Percentiles rank a stretch among this genome's conserved stretches.
These are phyloP conservation scores for Protomyctophum bolini DNA, from an alignment of 2,113 vertebrate species.

Conservation along the genomic window DNA sequence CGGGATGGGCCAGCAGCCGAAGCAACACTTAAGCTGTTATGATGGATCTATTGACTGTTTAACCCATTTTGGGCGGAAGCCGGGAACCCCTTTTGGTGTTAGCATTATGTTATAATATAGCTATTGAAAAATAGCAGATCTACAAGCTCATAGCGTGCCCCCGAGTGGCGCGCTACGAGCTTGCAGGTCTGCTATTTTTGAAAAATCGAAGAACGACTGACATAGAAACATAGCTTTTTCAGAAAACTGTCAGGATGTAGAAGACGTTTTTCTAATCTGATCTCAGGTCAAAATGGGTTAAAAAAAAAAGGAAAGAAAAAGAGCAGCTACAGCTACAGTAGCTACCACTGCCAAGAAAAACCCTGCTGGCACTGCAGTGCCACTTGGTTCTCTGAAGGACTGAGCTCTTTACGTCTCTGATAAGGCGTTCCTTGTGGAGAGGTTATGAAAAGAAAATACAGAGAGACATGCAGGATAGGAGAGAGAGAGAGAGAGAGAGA, in stretches of 20 bases:
- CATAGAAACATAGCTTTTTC: too few species aligned
- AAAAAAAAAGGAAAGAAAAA: constrained; percentile 34
- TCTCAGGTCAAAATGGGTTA: too few species aligned
- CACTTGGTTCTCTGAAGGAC: constrained; percentile 24
- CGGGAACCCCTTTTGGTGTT: too few species aligned
- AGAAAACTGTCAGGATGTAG: too few species aligned
- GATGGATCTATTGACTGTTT: constrained; percentile 37
- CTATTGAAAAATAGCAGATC: too few species aligned
- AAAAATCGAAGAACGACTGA: too few species aligned
- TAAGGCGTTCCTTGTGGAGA: constrained; percentile 48
- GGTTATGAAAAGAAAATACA: constrained; percentile 33
- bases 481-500: background rate
- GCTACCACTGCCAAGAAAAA: constrained; percentile 51
- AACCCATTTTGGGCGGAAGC: too few species aligned
- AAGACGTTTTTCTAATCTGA: too few species aligned
- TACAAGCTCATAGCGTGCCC: too few species aligned
- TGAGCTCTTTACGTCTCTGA: constrained; percentile 56
- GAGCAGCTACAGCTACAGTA: constrained; percentile 28
- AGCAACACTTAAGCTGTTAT: constrained; percentile 1
- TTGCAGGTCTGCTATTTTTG: too few species aligned
- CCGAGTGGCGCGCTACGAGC: too few species aligned
- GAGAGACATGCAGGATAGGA: constrained; percentile 2
- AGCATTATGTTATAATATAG: too few species aligned
- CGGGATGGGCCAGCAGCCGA: background rate
- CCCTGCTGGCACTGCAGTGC: constrained; percentile 43